phyloP scores from a whole-genome alignment of 2,888 invertebrate species.

The Acrobasis repandana region DNA sequence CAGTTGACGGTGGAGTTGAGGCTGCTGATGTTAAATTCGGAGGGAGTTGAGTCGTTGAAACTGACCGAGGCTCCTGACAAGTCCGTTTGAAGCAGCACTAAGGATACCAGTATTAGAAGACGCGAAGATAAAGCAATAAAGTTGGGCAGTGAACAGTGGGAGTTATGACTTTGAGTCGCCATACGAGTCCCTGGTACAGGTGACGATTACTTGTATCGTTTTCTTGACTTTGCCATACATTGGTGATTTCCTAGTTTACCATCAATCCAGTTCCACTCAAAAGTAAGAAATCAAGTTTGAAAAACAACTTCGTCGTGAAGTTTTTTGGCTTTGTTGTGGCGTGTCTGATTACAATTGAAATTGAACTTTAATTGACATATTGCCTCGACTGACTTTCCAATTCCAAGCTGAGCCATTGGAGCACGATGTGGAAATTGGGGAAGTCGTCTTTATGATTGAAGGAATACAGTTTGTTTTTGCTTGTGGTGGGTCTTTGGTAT shows the following conservation, averaged over 20 bases:
- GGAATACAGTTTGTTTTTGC: slow-evolving; percentile 56
- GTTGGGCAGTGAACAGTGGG: slow-evolving; percentile 77
- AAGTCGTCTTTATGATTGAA: slow-evolving; percentile 45
- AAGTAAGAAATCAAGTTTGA: slow-evolving; percentile 65
- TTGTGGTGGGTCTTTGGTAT: slow-evolving; percentile 40
- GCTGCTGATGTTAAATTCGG: slow-evolving; percentile 54
- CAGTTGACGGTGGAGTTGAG: slow-evolving; percentile 62
- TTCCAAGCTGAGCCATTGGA: slow-evolving; percentile 68
- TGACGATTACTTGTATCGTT: slow-evolving; percentile 62
- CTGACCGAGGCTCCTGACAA: slow-evolving; percentile 57
- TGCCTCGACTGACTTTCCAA: slow-evolving; percentile 63
- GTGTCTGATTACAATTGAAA: slow-evolving; percentile 62
- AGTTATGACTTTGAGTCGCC: slow-evolving; percentile 76
- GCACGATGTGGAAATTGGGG: slow-evolving; percentile 43
- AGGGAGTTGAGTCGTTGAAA: slow-evolving; percentile 50
- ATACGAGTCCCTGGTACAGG: slow-evolving; percentile 78
- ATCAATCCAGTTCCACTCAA: slow-evolving; percentile 32
- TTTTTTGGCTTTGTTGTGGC: slow-evolving; percentile 62
- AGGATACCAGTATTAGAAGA: slow-evolving; percentile 74
- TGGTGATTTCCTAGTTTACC: slow-evolving; percentile 49
- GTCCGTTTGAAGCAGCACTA: slow-evolving; percentile 58
- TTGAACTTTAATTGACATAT: slow-evolving; percentile 73
- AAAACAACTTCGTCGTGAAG: slow-evolving; percentile 67
- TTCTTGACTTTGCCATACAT: slow-evolving; percentile 74
- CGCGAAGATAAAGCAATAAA: slow-evolving; percentile 82